Evolutionary conservation across 2,113 vertebrate species (phyloP), one percentile per base, ranked within the genome.

Genomic region (Oplegnathus fasciatus): DNA sequence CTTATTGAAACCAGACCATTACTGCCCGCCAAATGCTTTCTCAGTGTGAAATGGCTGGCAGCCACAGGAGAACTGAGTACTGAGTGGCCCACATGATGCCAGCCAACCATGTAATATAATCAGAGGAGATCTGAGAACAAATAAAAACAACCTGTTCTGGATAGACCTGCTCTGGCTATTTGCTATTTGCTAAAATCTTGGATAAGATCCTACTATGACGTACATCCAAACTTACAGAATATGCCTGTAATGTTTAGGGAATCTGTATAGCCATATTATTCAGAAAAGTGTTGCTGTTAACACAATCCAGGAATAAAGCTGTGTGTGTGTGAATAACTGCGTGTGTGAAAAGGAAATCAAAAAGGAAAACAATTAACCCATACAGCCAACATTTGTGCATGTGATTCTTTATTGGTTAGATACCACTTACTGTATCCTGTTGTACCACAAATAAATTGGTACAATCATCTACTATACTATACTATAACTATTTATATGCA

Each of bases 1-100:
- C 77, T 85, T 42, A 62, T 73, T 82, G 75, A 90, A 82, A 87
- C 62, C 76, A 86, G 73, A 82, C 66, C 24, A 3, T 80, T 89
- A 70, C 64, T 61, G 58, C 60, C 50, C 4, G n/a, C 84, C 72
- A 86, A 83, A 87, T 73, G 84, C 76, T 26, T 78, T 75, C 62
- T 85, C 76, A 64, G 69, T 20, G 50, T 87, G 80, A 87, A 81
- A 85, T 89, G 86, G 65, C 84, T 37, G 72, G 26, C 75, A 71
- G 84, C 80, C 69, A 57, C 54, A 64, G 62, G 78, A 78, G 70
- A 62, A 61, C 18, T 64, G 44, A n/a, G n/a, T 58, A 71, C 72
- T 73, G 55, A 84, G 77, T 76, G 85, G 71, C 78, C 68, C 42
- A 72, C 66, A 80, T 32, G 30, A 80, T 84, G 77, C 69, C 78